Evolutionary conservation across 2,888 invertebrate species (phyloP).

Genomic region (Venusia cambrica): DNA sequence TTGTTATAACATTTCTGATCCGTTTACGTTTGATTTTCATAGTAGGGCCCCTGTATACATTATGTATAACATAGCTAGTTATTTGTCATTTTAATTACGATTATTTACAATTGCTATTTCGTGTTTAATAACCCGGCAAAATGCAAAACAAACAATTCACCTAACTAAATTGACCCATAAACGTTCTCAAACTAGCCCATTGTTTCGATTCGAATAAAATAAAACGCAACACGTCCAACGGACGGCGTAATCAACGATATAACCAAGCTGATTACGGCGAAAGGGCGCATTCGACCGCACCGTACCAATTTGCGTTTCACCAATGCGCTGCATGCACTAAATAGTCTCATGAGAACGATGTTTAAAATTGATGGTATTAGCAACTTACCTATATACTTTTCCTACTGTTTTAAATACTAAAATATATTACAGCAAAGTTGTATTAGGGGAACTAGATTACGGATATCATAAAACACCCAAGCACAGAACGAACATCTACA

Average conservation of each 20-base stretch:
- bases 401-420: too few species aligned
- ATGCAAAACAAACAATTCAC: slow-evolving; percentile 17
- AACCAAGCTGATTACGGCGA: slow-evolving; percentile 40
- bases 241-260: slow-evolving; percentile 35
- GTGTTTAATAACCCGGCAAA: slow-evolving; percentile 4
- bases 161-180: slow-evolving; percentile 15
- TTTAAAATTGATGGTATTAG: slow-evolving; percentile 22
- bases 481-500: too few species aligned
- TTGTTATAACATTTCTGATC: too few species aligned
- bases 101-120: too few species aligned
- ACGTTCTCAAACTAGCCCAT: slow-evolving; percentile 24
- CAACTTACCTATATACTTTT: slow-evolving; percentile 6
- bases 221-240: slow-evolving; percentile 21
- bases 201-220: slow-evolving; percentile 15
- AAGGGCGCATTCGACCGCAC: slow-evolving; percentile 38
- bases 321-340: slow-evolving; percentile 28
- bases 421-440: too few species aligned
- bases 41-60: too few species aligned
- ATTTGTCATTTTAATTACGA: too few species aligned
- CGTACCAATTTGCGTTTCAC: slow-evolving; percentile 36
- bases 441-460: too few species aligned
- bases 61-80: too few species aligned
- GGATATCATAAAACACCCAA: too few species aligned
- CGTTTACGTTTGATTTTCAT: too few species aligned
- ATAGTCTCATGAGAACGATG: slow-evolving; percentile 23